Conservation (phyloP, 2,113 vertebrate species). For the Phocoena phocoena region DNA sequence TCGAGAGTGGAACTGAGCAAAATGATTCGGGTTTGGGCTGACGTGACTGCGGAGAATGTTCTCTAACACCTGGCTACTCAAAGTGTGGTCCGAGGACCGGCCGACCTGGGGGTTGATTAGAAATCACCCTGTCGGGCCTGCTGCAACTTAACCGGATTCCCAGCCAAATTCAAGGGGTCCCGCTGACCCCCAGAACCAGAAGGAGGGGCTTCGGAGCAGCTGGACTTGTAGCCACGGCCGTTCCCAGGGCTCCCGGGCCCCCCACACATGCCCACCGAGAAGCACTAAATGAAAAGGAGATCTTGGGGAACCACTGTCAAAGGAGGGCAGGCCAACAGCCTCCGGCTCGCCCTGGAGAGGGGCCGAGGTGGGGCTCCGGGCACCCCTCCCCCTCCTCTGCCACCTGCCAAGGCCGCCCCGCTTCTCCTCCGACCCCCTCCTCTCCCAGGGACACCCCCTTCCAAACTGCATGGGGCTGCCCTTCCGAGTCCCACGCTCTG, state of each 20-base stretch:
- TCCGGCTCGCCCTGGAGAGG: not conserved
- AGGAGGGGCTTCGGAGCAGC: not conserved
- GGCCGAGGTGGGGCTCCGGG: not conserved
- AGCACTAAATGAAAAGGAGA: not conserved
- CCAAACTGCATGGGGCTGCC: not conserved
- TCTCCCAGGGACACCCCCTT: not conserved
- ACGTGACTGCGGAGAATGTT: not conserved
- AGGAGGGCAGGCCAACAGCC: not conserved
- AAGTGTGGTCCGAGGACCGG: not conserved
- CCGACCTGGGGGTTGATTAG: not conserved
- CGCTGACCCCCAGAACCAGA: not conserved
- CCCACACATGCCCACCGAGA: not conserved
- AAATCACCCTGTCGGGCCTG: not conserved
- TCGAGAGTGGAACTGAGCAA: not conserved
- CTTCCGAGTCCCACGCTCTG: not conserved
- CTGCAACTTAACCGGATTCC: not conserved
- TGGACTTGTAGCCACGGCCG: not conserved
- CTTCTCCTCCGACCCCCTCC: not conserved
- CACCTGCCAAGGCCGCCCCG: slow-evolving; percentile 28
- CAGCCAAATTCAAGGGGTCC: not conserved
- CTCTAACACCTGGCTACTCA: not conserved
- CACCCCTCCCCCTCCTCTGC: not conserved
- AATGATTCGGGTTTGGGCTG: rapidly evolving
- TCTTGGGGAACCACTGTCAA: not conserved
- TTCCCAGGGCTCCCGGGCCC: not conserved